Percentiles rank a stretch among this genome's conserved stretches.
Conservation (phyloP, 2,113 vertebrate species). For the Pipra filicauda region DNA sequence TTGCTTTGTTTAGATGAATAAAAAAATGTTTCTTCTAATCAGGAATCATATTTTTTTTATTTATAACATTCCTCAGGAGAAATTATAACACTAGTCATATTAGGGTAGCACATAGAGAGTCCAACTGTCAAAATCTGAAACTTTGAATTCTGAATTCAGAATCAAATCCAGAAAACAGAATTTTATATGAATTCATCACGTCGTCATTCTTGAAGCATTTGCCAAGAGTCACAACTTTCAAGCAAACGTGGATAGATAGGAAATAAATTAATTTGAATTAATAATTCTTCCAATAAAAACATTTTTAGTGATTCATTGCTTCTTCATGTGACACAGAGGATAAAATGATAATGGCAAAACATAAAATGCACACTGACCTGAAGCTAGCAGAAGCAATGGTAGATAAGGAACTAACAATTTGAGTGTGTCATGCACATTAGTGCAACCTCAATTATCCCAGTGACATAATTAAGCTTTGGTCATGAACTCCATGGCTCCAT, state of each 20-base stretch:
- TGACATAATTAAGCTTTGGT: background rate
- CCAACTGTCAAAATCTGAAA: background rate
- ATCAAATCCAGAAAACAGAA: background rate
- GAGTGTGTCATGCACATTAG: background rate
- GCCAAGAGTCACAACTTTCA: background rate
- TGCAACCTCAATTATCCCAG: background rate
- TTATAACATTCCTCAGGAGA: background rate
- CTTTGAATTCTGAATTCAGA: background rate
- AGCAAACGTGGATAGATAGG: background rate
- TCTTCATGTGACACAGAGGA: background rate
- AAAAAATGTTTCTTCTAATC: background rate
- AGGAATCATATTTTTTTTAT: background rate
- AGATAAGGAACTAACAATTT: background rate
- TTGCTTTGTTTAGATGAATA: background rate
- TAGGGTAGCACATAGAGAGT: rapidly evolving
- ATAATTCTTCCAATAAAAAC: background rate
- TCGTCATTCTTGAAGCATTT: background rate
- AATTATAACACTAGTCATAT: background rate
- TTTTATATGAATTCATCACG: background rate
- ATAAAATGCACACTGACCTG: background rate
- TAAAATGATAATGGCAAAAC: background rate
- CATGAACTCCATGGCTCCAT: background rate
- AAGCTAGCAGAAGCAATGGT: background rate
- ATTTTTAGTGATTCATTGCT: background rate
- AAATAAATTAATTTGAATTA: background rate